Base-by-base conservation (phyloP, 2,888 invertebrate genomes). In the Euplexia lucipara region DNA sequence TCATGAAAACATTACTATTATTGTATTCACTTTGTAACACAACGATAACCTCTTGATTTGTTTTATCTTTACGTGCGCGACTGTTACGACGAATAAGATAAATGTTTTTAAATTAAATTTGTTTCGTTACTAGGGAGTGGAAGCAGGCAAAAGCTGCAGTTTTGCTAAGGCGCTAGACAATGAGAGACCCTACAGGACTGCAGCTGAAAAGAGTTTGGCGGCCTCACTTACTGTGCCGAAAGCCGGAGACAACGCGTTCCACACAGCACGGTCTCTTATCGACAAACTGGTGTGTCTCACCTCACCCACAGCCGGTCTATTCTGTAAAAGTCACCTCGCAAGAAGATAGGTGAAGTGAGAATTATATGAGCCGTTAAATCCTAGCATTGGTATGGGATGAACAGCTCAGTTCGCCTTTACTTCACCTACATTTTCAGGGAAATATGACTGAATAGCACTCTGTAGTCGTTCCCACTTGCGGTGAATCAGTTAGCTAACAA, bases 121-220 rank as follows among this genome's bases (percentile, higher is more conserved):
- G 1, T 51, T 63, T 8, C 65, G 32, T 75, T 69, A 14, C 37
- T 69, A 92, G 92, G 92, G 91, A 6, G 64, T 92, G 45, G 84
- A 91, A 74, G 70, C 90, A 30, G 76, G 79, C 14, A 87, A 83
- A 76, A 83, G 86, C 59, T 87, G 88, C 64, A 77, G 87, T 75
- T 90, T 91, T 72, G 87, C 82, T 45, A 90, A 88, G 70, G 91
- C 92, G 1, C 70, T 92, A 74, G 85, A 88, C 64, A 89, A 90
- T 41, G 87, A 86, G 35, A 20, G 47, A 26, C 90, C 90, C 0
- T 86, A 84, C 53, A 42, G 73, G 45, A 90, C 87, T 3, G 63
- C 67, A 6, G 62, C 78, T 6, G 60, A 34, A 0, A 45, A 16
- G 8, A 72, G 83, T 26, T 14, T 89, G 3, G 88, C 91, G 3